phyloP scores from a whole-genome alignment of 2,113 vertebrate genomes.

The Zeus faber region DNA sequence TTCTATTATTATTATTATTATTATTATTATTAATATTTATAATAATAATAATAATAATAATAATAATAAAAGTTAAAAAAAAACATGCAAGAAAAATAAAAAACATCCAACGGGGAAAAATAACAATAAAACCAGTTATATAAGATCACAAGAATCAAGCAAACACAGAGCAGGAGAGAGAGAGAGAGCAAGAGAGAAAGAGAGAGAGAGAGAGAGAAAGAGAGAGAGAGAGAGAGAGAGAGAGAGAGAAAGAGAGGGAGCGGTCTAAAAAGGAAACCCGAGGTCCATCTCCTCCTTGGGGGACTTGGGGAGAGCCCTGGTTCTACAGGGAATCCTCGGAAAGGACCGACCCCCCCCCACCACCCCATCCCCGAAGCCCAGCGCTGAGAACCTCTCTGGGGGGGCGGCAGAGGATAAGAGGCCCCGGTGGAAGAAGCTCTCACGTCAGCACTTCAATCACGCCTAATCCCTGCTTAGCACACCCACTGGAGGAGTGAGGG shows the following conservation, averaged over 20 bases:
- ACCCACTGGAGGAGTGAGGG: constrained; percentile 43
- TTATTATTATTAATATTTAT: too few species aligned
- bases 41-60: too few species aligned
- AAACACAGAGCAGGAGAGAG: background rate
- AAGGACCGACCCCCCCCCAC: constrained; percentile 53
- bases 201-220: background rate
- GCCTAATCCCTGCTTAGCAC: constrained; percentile 77
- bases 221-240: background rate
- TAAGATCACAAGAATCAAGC: too few species aligned
- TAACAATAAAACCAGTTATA: background rate
- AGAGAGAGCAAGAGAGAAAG: background rate
- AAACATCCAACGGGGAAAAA: too few species aligned
- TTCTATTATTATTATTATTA: too few species aligned
- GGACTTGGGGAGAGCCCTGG: constrained; percentile 62
- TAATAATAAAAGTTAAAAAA: too few species aligned
- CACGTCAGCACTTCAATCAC: constrained; percentile 75
- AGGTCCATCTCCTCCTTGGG: constrained; percentile 57
- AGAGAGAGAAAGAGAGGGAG: constrained; percentile 2
- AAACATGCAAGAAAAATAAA: too few species aligned
- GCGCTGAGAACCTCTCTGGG: constrained; percentile 68
- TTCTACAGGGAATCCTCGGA: constrained; percentile 63
- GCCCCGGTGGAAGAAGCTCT: constrained; percentile 65
- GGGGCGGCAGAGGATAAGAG: constrained; percentile 65
- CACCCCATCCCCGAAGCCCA: constrained; percentile 59
- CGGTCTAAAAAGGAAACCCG: constrained; percentile 53